Percentiles rank a stretch among this genome's conserved stretches.
phyloP scores from a whole-genome alignment of 2,888 invertebrate genomes.

The Ennomos quercinarius region DNA sequence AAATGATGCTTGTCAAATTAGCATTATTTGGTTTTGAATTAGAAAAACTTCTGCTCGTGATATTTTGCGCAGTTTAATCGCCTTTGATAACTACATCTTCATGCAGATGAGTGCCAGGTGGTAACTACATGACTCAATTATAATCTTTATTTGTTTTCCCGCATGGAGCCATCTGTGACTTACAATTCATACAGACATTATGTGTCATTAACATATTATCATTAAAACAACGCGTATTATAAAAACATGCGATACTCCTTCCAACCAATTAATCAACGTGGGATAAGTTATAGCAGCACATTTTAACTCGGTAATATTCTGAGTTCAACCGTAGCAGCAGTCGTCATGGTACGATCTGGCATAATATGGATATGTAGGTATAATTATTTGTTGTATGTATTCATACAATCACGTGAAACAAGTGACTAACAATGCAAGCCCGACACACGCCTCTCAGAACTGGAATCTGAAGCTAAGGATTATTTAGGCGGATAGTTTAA shows the following conservation, averaged over 20 bases:
- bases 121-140: neutral
- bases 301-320: neutral
- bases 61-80: too few relatives aligned
- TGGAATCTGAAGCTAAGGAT: neutral
- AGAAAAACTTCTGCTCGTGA: too few relatives aligned
- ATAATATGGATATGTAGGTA: slow-evolving; percentile 24
- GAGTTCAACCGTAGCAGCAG: slow-evolving; percentile 21
- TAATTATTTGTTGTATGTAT: slow-evolving; percentile 24
- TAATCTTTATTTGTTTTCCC: slow-evolving; percentile 6
- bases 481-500: neutral
- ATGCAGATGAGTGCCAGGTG: neutral
- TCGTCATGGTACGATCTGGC: slow-evolving; percentile 36
- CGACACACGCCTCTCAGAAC: neutral
- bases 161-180: slow-evolving; percentile 1
- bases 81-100: too few relatives aligned
- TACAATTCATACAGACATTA: neutral
- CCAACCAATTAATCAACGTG: neutral
- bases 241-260: neutral
- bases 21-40: too few relatives aligned
- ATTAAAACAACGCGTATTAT: slow-evolving; percentile 8
- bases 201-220: neutral
- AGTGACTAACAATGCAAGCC: slow-evolving; percentile 41
- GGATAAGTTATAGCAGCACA: slow-evolving; percentile 9
- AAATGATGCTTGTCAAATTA: too few relatives aligned
- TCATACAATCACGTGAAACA: slow-evolving; percentile 50